phyloP scores from a whole-genome alignment of 2,888 invertebrate genomes.

The Plagodis dolabraria region DNA sequence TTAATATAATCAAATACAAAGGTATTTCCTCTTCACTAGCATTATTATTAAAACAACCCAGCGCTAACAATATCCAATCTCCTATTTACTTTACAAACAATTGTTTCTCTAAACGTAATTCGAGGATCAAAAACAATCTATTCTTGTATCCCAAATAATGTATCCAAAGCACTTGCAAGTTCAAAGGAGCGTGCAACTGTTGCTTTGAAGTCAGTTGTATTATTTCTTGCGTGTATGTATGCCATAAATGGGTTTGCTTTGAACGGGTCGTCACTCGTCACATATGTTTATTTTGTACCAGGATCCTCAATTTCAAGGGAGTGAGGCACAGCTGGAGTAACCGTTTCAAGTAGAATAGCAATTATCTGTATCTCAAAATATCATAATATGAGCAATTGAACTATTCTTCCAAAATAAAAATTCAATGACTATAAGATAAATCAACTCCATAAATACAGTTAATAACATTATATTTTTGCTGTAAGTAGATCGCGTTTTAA shows the following conservation, averaged over 20 bases:
- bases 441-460: too few species aligned
- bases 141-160: slow-evolving; percentile 26
- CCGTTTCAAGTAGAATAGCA: background rate
- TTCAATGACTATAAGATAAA: too few species aligned
- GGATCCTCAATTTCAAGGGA: slow-evolving; percentile 25
- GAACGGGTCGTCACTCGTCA: slow-evolving; percentile 30
- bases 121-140: slow-evolving; percentile 34
- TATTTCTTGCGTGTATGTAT: slow-evolving; percentile 9
- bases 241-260: slow-evolving; percentile 32
- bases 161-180: slow-evolving; percentile 31
- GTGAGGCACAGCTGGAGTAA: background rate
- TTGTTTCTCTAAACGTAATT: slow-evolving; percentile 26
- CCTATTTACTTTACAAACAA: slow-evolving; percentile 8
- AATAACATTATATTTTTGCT: too few species aligned
- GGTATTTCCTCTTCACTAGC: slow-evolving; percentile 7
- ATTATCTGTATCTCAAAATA: background rate
- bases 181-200: slow-evolving; percentile 30
- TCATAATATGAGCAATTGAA: background rate
- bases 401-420: too few species aligned
- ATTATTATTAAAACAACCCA: slow-evolving; percentile 6
- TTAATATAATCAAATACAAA: slow-evolving; percentile 1
- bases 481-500: too few species aligned
- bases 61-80: slow-evolving; percentile 17
- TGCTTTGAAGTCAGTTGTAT: slow-evolving; percentile 33
- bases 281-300: slow-evolving; percentile 29